Base-by-base conservation (phyloP, 2,888 invertebrate species). In the Helicoverpa assulta region DNA sequence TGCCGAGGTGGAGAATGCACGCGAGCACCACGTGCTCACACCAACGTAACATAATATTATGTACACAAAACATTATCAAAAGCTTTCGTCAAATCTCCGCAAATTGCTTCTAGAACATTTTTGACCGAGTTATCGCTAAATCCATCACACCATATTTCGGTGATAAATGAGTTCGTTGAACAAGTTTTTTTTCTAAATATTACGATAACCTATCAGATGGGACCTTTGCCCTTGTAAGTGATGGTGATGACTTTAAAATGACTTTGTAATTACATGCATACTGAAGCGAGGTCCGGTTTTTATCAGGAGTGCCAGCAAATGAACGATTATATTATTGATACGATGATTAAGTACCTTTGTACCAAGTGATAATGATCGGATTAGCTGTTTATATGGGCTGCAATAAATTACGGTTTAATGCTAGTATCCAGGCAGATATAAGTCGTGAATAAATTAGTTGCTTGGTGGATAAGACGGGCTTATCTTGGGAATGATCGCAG, bases 271-370 rank as follows among this genome's bases (percentile, higher is more conserved):
- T 57, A 54, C 16, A 57, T 64, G 29, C 53, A 55, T n/a, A 58
- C 19, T 37, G 29, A 43, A 43, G n/a, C 19, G 14, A 80, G 70
- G 76, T 83, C 82, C 82, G 82, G 82, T 67, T 77, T 53, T 64
- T 76, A 81, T 84, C 82, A 72, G 19, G 12, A 40, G 14, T 40
- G 47, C 58, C 56, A 68, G 65, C 59, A 58, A 33, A 70, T 61
- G 69, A 70, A 75, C 73, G 78, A 78, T 78, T 74, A 80, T 59
- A 73, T 72, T 72, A 74, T 74, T 64, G 55, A 66, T 61, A 60
- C 37, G n/a, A 50, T n/a, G 53, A 73, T 75, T 64, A 78, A 55
- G 54, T 69, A 56, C 47, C 16, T 47, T 57, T 51, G 53, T 68
- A 62, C 37, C 52, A 58, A 33, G 37, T 51, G 68, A 70, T 77